These are phyloP conservation scores for Ophiodon elongatus DNA, from an alignment of 2,113 vertebrate species.

Conservation along the genomic window DNA sequence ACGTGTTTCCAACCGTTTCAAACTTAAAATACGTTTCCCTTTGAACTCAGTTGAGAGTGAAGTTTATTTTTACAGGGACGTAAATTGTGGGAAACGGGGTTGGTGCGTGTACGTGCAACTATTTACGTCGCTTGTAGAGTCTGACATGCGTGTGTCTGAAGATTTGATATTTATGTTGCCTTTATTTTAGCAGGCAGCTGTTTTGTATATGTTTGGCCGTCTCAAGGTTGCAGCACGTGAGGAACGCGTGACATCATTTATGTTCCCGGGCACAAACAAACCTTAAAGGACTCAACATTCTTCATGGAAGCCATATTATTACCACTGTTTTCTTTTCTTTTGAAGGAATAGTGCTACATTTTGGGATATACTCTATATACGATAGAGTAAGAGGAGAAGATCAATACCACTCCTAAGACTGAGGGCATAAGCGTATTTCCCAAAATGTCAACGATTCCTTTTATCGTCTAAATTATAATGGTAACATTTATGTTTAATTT, in stretches of 20 bases:
- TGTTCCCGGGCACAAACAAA: not conserved
- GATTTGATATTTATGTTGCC: not conserved
- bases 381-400: not conserved
- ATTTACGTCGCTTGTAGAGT: not conserved
- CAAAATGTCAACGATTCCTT: not conserved
- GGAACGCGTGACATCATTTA: not conserved
- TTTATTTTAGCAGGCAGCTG: constrained; percentile 2
- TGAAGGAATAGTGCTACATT: not conserved
- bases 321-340: not conserved
- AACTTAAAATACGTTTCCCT: too few relatives aligned
- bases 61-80: too few relatives aligned
- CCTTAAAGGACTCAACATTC: not conserved
- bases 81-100: too few relatives aligned
- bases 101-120: not conserved
- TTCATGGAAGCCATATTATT: not conserved
- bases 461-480: not conserved
- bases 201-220: not conserved
- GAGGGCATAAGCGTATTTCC: too few relatives aligned
- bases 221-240: not conserved
- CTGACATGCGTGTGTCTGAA: not conserved
- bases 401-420: not conserved
- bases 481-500: not conserved
- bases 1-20: too few relatives aligned
- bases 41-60: too few relatives aligned
- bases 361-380: not conserved